These are phyloP conservation scores for Acronicta leporina DNA, from an alignment of 2,888 invertebrate genomes.

Conservation along the genomic window DNA sequence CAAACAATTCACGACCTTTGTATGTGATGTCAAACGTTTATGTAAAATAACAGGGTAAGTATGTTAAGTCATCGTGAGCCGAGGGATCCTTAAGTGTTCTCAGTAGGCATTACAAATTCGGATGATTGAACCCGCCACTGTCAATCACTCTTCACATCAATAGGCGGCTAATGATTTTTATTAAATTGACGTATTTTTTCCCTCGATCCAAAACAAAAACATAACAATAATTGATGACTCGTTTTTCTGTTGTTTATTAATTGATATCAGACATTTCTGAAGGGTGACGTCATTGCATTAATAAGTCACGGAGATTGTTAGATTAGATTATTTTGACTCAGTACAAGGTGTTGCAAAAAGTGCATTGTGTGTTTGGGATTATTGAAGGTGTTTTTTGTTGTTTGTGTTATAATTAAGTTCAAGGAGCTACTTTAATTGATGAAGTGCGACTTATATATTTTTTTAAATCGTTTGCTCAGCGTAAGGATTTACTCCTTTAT, in stretches of 20 bases:
- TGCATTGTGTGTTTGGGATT: slow-evolving; percentile 16
- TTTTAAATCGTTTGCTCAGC: too few species aligned
- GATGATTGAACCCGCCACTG: slow-evolving; percentile 71
- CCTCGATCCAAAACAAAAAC: slow-evolving; percentile 47
- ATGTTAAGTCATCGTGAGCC: slow-evolving; percentile 66
- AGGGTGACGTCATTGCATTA: slow-evolving; percentile 36
- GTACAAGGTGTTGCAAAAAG: slow-evolving; percentile 31
- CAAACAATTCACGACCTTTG: slow-evolving; percentile 44
- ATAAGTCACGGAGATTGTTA: slow-evolving; percentile 33
- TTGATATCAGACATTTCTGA: slow-evolving; percentile 52
- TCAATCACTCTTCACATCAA: slow-evolving; percentile 67
- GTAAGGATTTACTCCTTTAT: too few species aligned
- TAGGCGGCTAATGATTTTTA: slow-evolving; percentile 68
- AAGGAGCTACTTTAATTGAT: too few species aligned
- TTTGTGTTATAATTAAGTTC: background rate
- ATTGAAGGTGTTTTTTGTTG: background rate
- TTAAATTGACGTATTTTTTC: slow-evolving; percentile 64
- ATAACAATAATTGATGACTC: slow-evolving; percentile 61
- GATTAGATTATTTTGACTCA: slow-evolving; percentile 31
- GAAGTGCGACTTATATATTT: too few species aligned
- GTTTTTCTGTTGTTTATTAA: slow-evolving; percentile 54
- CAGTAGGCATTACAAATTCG: slow-evolving; percentile 78
- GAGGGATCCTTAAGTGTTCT: slow-evolving; percentile 65
- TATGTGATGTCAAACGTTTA: slow-evolving; percentile 43
- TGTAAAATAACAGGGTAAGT: slow-evolving; percentile 57